Base-by-base conservation (phyloP, 2,113 vertebrate species). In the Aviceda subcristata region DNA sequence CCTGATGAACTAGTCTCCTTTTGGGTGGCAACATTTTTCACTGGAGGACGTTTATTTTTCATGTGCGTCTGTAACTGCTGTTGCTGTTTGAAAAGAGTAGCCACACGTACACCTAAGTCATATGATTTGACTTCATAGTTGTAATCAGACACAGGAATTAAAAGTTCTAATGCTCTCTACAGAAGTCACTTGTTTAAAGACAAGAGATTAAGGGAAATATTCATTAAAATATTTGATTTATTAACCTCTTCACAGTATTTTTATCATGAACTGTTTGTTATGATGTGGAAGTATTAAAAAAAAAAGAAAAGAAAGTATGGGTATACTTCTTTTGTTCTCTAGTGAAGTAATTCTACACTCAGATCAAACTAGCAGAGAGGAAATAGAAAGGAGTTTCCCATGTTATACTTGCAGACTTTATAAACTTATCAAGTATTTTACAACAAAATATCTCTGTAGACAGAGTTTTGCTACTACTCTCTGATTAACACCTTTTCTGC, bases 1-100 rank as follows among this genome's bases (percentile, higher is more conserved):
- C 99, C 99, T 30, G 99, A 96, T 32, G 99, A 98, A 90, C 98
- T 99, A n/a, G 99, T 99, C 97, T 99, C 99, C 97, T 99, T 99
- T 94, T 99, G 99, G 76, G 99, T 99, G 32, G 99, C 99, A 5
- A 99, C 98, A 80, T 98, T 99, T 96, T 99, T 99, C 96, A 99
- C 99, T 59, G 99, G 98, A 75, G 99, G 99, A 21, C 99, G 98
- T 92, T 99, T 99, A 94, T 87, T 99, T 98, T 99, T 99, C 81
- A 98, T 97, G 64, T 99, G 98, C 77, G 97, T 98, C 88, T 98
- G 98, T 85, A 98, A 91, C 86, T 97, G 98, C 86, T 98, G 98
- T 29, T 97, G 98, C 94, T 97, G 91, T 77, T 96, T 89, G 62
- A 88, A 90, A 68, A 92, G 39, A 92, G 88, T 7, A 93, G 21